Base-by-base conservation (phyloP, 2,113 vertebrate species). In the Poecilia latipinna region DNA sequence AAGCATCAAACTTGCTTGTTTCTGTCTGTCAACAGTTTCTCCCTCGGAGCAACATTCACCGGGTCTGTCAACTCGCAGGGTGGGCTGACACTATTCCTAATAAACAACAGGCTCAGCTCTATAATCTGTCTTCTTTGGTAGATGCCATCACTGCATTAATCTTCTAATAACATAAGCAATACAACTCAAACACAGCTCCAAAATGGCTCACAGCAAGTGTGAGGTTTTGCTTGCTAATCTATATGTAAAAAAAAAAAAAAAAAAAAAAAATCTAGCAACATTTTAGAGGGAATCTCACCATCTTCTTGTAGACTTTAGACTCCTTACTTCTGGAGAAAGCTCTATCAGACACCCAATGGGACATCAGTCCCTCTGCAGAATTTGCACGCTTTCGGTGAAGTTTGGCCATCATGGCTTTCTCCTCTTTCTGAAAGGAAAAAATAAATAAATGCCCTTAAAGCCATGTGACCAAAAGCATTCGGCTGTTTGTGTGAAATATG, bases 261-360 rank as follows among this genome's bases (percentile, higher is more conserved):
- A 75, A 61, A 11, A 29, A 29, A 29, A 61, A 11, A 22, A 69
- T 61, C 64, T 77, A 76, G 61, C 12, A 67, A 37, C 31, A 13
- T n/a, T 67, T 62, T 64, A 28, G 51, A 2, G 17, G n/a, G 54
- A 48, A 93, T 87, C 96, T 97, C 88, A 98, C 97, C 97, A 99
- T 99, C 95, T 98, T 96, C 80, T 97, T 95, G 92, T 98, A 97
- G 70, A 97, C 97, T 90, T 99, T 99, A 70, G 97, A 97, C 89
- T 97, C 97, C 94, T 98, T 98, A 89, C 95, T 96, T 80, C 97
- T 95, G 91, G 96, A 90, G 91, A 96, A 98, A 48, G 96, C 93
- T 44, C 97, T 95, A 78, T 99, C 97, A 4, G 97, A 96, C 31
- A 95, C 97, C 97, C 97, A 98, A 79, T 96, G 96, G 0, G 97